A percentile compares a stretch with the other conserved stretches of the same genome.
Evolutionary conservation across 2,113 vertebrate genomes (phyloP).

Genomic region (Ctenomys sociabilis): DNA sequence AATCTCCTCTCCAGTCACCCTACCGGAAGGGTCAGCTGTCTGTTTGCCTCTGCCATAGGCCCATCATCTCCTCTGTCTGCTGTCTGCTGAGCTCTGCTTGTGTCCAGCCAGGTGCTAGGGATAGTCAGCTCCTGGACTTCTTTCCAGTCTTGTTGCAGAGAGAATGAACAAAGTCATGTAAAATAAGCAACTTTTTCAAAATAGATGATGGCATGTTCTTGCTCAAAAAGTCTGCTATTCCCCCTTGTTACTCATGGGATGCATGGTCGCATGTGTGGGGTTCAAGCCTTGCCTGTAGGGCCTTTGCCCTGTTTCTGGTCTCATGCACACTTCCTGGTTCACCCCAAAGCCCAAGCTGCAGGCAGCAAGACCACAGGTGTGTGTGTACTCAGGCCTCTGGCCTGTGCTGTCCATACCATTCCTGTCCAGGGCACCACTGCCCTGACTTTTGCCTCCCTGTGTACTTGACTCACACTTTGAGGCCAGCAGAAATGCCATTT

Average conservation of each 20-base stretch:
- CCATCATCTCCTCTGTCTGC: background rate
- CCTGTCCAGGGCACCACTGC: background rate
- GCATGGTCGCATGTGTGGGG: background rate
- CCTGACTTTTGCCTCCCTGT: background rate
- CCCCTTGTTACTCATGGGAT: background rate
- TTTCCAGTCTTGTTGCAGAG: background rate
- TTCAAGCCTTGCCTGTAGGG: background rate
- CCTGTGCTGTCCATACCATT: background rate
- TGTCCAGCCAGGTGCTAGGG: background rate
- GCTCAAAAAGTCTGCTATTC: background rate
- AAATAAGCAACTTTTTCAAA: background rate
- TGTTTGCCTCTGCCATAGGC: background rate
- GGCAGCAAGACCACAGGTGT: background rate
- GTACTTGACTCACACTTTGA: background rate
- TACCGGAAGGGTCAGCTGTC: background rate
- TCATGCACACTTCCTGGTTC: background rate
- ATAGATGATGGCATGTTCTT: background rate
- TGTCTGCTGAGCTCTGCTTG: background rate
- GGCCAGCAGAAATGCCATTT: background rate
- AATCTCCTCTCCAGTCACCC: background rate
- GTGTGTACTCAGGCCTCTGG: fast-evolving
- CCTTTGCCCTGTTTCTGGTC: background rate
- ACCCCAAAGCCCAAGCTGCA: background rate
- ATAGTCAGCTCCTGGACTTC: background rate
- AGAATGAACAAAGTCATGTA: background rate